Conservation (phyloP, 2,113 vertebrate genomes). For the Mobula birostris region DNA sequence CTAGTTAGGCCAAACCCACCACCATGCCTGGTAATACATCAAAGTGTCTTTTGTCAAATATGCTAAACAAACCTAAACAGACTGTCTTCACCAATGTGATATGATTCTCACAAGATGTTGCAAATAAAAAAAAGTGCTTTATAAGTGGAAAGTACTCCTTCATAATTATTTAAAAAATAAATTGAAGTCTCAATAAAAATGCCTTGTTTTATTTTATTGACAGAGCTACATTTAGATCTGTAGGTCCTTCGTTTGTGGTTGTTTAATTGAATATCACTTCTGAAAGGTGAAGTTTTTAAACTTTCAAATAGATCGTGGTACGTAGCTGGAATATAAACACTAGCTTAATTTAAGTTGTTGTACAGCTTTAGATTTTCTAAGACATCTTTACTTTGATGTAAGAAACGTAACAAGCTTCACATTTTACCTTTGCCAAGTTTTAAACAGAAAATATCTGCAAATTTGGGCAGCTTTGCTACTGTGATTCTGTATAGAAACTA, state of each 20-base stretch:
- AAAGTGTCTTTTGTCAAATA: slow-evolving; percentile 78
- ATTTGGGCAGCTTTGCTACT: slow-evolving; percentile 1
- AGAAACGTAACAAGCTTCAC: background rate
- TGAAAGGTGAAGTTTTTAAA: slow-evolving; percentile 2
- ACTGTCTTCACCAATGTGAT: slow-evolving; percentile 52
- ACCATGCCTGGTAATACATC: slow-evolving; percentile 75
- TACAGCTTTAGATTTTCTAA: background rate
- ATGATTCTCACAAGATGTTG: slow-evolving; percentile 38
- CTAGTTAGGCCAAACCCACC: slow-evolving; percentile 72
- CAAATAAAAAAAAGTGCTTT: slow-evolving; percentile 63
- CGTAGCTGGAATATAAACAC: background rate
- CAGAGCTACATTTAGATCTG: background rate
- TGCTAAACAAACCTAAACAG: slow-evolving; percentile 65
- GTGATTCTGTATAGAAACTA: background rate
- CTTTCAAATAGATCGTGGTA: background rate
- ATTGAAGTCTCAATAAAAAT: slow-evolving; percentile 6
- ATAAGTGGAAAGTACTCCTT: slow-evolving; percentile 53
- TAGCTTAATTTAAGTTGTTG: slow-evolving; percentile 19
- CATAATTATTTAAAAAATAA: background rate
- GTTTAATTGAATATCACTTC: background rate
- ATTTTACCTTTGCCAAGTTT: slow-evolving; percentile 6
- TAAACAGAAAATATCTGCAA: background rate
- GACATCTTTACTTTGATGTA: background rate
- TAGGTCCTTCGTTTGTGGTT: background rate
- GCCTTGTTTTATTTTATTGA: slow-evolving; percentile 14